Evolutionary conservation across 1,140 invertebrate genomes (phyloP).

Genomic region (Leptopilina boulardi): DNA sequence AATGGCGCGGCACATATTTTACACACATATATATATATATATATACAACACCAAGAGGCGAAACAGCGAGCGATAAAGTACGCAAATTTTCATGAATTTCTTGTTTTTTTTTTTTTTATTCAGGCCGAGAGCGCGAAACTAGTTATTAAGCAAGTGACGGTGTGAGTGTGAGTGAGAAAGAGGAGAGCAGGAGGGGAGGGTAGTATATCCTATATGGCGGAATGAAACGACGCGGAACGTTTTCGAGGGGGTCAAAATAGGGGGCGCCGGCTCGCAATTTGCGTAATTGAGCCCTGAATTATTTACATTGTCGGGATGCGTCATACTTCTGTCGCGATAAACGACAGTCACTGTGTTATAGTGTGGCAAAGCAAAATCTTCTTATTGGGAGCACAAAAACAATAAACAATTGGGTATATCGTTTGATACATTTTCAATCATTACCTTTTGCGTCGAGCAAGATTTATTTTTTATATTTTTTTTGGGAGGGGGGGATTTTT

Average conservation of each 20-base stretch:
- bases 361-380: conserved; percentile 25
- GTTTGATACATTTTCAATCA: background rate
- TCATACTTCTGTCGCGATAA: conserved; percentile 72
- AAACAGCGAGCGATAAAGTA: background rate
- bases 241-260: conserved; percentile 48
- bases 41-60: background rate
- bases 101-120: conserved; percentile 40
- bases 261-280: conserved; percentile 67
- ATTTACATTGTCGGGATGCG: conserved; percentile 73
- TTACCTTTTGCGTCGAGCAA: background rate
- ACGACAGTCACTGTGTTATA: conserved; percentile 54
- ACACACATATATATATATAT: background rate
- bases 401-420: no score
- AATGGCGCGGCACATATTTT: conserved; percentile 13
- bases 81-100: conserved; percentile 48
- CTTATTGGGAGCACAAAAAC: background rate
- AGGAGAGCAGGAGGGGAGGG: background rate
- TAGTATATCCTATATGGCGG: conserved; percentile 41
- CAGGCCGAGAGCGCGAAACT: conserved; percentile 50
- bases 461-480: no score
- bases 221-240: conserved; percentile 57
- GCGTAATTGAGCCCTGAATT: conserved; percentile 75
- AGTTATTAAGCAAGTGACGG: conserved; percentile 59
- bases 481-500: no score
- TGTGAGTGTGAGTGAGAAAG: conserved; percentile 28